Evolutionary conservation across 2,113 vertebrate species (phyloP).

Genomic region (Salvator merianae): DNA sequence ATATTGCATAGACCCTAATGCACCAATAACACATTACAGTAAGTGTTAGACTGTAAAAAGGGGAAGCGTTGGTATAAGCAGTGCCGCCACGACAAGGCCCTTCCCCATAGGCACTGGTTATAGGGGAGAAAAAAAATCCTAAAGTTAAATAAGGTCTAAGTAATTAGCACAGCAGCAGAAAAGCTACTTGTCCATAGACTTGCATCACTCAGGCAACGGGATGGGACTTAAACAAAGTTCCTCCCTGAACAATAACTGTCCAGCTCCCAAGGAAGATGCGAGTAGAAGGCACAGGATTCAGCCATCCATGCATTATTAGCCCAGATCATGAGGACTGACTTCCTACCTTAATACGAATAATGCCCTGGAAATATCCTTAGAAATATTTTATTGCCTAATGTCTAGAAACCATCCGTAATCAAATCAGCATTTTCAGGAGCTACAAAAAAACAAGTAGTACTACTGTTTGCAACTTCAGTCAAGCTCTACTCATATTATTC

Average conservation of each 20-base stretch:
- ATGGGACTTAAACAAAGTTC: background rate
- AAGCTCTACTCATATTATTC: background rate
- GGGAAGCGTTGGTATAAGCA: slow-evolving; percentile 48
- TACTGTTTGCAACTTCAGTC: background rate
- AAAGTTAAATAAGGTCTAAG: background rate
- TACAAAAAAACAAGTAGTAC: background rate
- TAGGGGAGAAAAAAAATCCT: background rate
- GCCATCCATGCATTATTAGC: background rate
- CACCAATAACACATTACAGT: background rate
- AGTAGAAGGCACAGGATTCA: background rate
- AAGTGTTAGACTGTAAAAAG: background rate
- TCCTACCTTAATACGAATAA: background rate
- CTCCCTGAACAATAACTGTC: background rate
- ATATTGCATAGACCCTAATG: background rate
- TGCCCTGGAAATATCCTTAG: no score
- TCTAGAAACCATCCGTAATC: no score
- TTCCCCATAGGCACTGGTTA: slow-evolving; percentile 44
- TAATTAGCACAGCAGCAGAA: background rate
- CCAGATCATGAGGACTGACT: background rate
- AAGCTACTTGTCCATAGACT: background rate
- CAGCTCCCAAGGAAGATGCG: background rate
- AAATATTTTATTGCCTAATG: background rate
- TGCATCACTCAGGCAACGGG: background rate
- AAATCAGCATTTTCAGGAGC: background rate
- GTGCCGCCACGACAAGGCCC: slow-evolving; percentile 49